Conservation (phyloP, 2,888 invertebrate genomes). For the Malthinus flaveolus region DNA sequence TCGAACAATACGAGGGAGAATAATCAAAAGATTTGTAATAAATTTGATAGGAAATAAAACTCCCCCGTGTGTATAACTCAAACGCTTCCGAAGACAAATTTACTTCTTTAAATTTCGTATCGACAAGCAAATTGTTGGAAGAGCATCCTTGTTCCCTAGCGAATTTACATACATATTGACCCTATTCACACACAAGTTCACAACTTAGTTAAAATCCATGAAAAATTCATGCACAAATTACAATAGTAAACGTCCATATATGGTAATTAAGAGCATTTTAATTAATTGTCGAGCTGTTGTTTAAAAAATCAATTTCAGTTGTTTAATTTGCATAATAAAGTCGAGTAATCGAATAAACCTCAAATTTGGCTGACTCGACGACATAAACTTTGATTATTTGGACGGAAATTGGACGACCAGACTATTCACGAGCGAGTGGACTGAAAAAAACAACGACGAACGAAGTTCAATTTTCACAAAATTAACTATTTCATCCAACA, state of each 20-base stretch:
- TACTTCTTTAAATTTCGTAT: conserved; percentile 14
- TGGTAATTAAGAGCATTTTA: conserved; percentile 3
- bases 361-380: neutral
- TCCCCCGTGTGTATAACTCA: too few species aligned
- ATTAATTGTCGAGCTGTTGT: neutral
- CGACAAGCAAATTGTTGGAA: conserved; percentile 20
- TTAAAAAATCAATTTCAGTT: conserved; percentile 1
- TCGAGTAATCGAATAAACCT: neutral
- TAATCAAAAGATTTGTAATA: too few species aligned
- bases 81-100: neutral
- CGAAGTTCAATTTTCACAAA: too few species aligned
- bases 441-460: too few species aligned
- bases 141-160: conserved; percentile 15
- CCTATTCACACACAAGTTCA: conserved; percentile 1
- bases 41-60: too few species aligned
- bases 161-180: conserved; percentile 34
- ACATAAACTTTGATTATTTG: neutral
- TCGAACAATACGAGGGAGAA: too few species aligned
- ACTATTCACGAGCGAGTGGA: neutral
- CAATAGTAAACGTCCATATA: conserved; percentile 2
- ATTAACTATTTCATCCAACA: too few species aligned
- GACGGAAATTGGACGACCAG: neutral
- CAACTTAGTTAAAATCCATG: neutral
- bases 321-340: too few species aligned
- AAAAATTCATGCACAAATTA: conserved; percentile 5